phyloP scores from a whole-genome alignment of 2,888 invertebrate genomes.

The Heteromyza rotundicornis region DNA sequence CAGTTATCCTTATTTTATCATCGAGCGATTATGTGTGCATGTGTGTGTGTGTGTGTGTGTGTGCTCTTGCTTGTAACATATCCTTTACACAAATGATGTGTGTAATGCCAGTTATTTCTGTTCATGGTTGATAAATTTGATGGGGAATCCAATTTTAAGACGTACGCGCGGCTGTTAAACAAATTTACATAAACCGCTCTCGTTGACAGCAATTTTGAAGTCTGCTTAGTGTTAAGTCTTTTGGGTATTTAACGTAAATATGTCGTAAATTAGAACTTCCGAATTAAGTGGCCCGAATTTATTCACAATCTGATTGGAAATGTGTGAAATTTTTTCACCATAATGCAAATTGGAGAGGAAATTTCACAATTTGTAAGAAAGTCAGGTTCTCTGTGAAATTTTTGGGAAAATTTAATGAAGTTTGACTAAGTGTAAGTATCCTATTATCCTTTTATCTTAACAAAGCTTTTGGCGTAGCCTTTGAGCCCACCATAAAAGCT shows the following conservation, averaged over 20 bases:
- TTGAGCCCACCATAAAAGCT: no score
- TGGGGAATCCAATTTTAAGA: no score
- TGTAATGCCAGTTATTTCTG: slow-evolving; percentile 25
- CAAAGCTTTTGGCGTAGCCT: no score
- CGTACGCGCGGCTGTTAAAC: background rate
- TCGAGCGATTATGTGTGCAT: slow-evolving; percentile 18
- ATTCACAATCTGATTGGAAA: background rate
- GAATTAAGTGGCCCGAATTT: background rate
- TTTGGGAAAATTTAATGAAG: no score
- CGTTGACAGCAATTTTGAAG: background rate
- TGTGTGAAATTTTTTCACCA: background rate
- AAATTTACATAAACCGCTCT: background rate
- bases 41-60: slow-evolving; percentile 19
- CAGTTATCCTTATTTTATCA: slow-evolving; percentile 28
- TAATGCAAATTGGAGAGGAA: no score
- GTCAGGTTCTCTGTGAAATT: background rate
- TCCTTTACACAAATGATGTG: slow-evolving; percentile 43
- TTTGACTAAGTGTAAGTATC: no score
- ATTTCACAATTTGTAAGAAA: slow-evolving; percentile 14
- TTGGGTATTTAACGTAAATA: slow-evolving; percentile 42
- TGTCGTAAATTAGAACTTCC: slow-evolving; percentile 50
- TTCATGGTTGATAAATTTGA: background rate
- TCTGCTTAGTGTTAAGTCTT: background rate
- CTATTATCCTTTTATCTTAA: no score
- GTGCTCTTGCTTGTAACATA: slow-evolving; percentile 36